Conservation (phyloP, 2,888 invertebrate species). For the Aporophyla lueneburgensis region DNA sequence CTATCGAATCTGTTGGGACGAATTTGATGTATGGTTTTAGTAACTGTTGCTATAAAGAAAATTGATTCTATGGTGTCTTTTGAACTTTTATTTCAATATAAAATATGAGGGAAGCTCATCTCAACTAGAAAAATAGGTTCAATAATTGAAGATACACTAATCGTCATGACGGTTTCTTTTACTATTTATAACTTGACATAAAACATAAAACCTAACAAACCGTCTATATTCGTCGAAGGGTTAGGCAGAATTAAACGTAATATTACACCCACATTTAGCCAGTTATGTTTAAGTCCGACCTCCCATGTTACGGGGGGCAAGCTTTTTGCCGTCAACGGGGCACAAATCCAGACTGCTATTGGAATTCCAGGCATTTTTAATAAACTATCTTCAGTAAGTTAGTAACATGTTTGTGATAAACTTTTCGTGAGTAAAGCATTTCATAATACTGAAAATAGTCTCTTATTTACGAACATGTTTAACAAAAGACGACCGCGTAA, state of each 20-base stretch:
- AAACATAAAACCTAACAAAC: too few species aligned
- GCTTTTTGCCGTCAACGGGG: not conserved
- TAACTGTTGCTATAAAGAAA: conserved; percentile 21
- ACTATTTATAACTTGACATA: not conserved
- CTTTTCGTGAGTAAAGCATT: conserved; percentile 2
- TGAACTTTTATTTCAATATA: not conserved
- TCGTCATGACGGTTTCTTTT: not conserved
- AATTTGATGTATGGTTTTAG: conserved; percentile 45
- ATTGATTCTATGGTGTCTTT: not conserved
- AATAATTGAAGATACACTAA: not conserved
- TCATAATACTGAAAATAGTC: conserved; percentile 12
- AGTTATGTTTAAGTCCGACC: not conserved
- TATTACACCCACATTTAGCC: not conserved
- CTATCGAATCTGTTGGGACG: conserved; percentile 45
- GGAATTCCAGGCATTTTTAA: not conserved
- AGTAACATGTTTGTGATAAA: not conserved
- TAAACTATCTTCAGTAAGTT: not conserved
- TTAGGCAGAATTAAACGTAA: too few species aligned
- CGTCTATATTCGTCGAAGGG: too few species aligned
- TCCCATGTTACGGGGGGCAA: not conserved
- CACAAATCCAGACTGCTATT: not conserved
- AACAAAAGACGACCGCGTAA: conserved; percentile 37
- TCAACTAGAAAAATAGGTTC: not conserved
- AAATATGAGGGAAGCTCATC: not conserved
- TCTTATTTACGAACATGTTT: conserved; percentile 24